Evolutionary conservation across 2,113 vertebrate species (phyloP).

Genomic region (Coracopsis vasa): DNA sequence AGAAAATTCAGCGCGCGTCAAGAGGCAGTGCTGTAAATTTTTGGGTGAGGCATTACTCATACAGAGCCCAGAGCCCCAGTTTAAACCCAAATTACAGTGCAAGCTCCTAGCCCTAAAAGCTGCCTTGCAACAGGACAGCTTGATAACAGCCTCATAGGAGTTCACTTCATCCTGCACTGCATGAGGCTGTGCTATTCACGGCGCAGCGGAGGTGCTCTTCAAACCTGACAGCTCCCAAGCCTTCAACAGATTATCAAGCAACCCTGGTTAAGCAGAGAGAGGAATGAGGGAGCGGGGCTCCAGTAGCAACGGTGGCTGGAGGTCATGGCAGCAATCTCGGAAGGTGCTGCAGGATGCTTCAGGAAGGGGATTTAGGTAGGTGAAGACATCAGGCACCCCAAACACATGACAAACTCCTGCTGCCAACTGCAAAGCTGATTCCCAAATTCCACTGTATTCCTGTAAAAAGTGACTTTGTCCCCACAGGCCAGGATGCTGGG

Average conservation of each 20-base stretch:
- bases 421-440: not conserved
- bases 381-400: not conserved
- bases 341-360: not conserved
- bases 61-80: not conserved
- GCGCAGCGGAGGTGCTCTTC: not conserved
- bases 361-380: not conserved
- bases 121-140: not conserved
- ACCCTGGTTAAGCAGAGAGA: not conserved
- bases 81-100: not conserved
- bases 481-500: fast-evolving
- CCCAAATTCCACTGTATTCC: not conserved
- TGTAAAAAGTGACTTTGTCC: not conserved
- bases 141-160: not conserved
- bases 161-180: not conserved
- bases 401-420: not conserved
- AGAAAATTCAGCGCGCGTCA: slow-evolving; percentile 7
- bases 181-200: fast-evolving
- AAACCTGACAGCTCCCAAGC: not conserved
- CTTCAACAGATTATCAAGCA: not conserved
- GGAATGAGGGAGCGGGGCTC: not conserved
- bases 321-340: not conserved
- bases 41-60: not conserved
- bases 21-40: not conserved
- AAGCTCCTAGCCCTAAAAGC: not conserved
- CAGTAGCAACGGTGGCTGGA: fast-evolving